Evolutionary conservation across 2,888 invertebrate species (phyloP).

Genomic region (Gisinianus flammeolus): DNA sequence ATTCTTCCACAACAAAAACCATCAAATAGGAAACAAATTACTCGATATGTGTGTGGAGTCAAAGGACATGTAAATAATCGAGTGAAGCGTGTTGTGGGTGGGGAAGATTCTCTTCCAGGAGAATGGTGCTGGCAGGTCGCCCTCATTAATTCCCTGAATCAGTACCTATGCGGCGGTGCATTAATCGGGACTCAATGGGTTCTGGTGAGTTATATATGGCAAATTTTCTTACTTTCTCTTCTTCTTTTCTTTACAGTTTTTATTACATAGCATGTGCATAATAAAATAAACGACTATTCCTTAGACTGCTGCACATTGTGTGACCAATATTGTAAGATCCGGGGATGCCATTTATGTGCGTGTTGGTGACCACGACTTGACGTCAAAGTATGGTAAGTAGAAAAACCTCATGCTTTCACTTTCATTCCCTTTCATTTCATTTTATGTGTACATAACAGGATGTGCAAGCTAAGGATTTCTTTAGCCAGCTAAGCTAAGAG

Average conservation of each 20-base stretch:
- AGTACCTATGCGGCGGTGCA: slow-evolving; percentile 91
- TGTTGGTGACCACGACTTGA: slow-evolving; percentile 90
- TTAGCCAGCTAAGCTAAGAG: too few relatives aligned
- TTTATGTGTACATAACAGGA: too few relatives aligned
- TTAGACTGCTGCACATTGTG: slow-evolving; percentile 86
- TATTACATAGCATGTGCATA: neutral
- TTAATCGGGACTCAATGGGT: slow-evolving; percentile 94
- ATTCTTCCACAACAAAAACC: slow-evolving; percentile 38
- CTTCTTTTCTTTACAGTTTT: neutral
- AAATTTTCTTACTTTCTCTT: neutral
- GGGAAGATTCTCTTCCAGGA: slow-evolving; percentile 86
- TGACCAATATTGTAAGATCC: slow-evolving; percentile 91
- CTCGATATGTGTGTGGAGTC: slow-evolving; percentile 83
- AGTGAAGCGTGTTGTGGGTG: slow-evolving; percentile 77
- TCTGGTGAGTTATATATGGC: too few relatives aligned
- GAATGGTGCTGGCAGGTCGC: slow-evolving; percentile 98
- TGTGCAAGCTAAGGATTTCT: too few relatives aligned
- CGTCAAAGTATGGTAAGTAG: slow-evolving; percentile 86
- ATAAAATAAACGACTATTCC: slow-evolving; percentile 61
- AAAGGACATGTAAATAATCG: slow-evolving; percentile 72
- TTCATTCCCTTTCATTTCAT: too few relatives aligned
- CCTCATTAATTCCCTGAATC: slow-evolving; percentile 88
- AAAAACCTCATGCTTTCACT: too few relatives aligned
- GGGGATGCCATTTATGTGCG: slow-evolving; percentile 92
- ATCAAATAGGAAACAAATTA: slow-evolving; percentile 29